These are phyloP conservation scores for Mesitornis unicolor DNA, from an alignment of 2,113 vertebrate species.

Conservation along the genomic window DNA sequence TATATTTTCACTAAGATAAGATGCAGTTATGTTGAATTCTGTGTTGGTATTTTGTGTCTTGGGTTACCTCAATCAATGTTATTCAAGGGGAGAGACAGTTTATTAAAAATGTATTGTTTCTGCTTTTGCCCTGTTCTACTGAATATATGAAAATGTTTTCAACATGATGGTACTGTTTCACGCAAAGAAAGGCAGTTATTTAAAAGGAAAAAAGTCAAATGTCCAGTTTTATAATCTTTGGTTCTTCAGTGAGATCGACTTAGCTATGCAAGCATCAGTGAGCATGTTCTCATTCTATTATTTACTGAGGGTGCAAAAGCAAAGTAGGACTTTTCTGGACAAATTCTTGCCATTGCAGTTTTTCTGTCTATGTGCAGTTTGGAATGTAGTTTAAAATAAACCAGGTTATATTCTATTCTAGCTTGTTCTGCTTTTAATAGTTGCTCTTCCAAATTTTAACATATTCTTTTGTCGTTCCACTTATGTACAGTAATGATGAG, in stretches of 20 bases:
- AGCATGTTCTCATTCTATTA: background rate
- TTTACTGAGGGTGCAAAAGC: background rate
- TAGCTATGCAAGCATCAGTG: fast-evolving
- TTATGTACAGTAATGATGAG: background rate
- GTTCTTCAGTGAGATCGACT: background rate
- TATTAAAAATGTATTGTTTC: background rate
- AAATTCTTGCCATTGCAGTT: background rate
- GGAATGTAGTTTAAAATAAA: background rate
- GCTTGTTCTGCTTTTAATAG: slow-evolving; percentile 21
- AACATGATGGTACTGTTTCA: background rate
- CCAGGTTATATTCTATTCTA: background rate
- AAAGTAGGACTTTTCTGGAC: background rate
- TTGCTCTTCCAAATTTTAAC: slow-evolving; percentile 6
- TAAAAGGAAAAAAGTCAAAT: background rate
- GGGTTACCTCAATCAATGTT: background rate
- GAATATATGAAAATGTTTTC: background rate
- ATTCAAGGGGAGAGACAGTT: background rate
- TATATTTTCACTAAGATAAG: background rate
- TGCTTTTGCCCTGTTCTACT: background rate
- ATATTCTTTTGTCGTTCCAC: slow-evolving; percentile 30
- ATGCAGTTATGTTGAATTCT: background rate
- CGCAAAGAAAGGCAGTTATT: background rate
- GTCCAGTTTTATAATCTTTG: background rate
- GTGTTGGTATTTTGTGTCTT: background rate
- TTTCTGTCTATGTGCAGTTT: background rate